Percentiles rank a stretch among this genome's conserved stretches.
Conservation (phyloP, 2,888 invertebrate genomes). For the Erannis defoliaria region DNA sequence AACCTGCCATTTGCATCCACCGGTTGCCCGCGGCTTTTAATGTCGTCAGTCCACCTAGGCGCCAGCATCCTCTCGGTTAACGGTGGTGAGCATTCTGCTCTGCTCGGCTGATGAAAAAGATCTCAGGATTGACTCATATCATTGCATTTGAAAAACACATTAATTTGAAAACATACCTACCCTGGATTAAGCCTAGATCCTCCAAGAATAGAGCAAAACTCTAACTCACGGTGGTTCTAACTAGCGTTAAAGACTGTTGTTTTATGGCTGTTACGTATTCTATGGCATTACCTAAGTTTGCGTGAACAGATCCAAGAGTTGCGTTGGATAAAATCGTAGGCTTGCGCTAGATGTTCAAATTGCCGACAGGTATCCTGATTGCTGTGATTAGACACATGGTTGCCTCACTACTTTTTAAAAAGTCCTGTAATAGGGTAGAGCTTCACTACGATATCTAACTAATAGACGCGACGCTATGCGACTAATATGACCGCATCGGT, state of each 20-base stretch:
- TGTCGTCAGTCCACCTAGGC: too few relatives aligned
- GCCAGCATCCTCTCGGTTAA: too few relatives aligned
- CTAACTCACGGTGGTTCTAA: background rate
- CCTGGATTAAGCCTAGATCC: too few relatives aligned
- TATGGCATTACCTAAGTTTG: slow-evolving; percentile 48
- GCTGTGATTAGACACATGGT: slow-evolving; percentile 52
- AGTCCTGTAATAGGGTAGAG: slow-evolving; percentile 10
- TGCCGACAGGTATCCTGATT: slow-evolving; percentile 59
- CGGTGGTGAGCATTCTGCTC: too few relatives aligned
- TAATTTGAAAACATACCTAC: background rate
- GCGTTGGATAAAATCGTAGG: slow-evolving; percentile 52
- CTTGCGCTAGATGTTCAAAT: slow-evolving; percentile 50
- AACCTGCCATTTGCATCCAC: too few relatives aligned
- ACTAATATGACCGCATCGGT: too few relatives aligned
- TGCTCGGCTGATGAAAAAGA: too few relatives aligned
- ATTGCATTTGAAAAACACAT: background rate
- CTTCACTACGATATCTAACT: background rate
- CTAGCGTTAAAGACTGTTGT: slow-evolving; percentile 8
- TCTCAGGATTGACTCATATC: background rate
- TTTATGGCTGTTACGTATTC: slow-evolving; percentile 9
- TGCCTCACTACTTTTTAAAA: slow-evolving; percentile 43
- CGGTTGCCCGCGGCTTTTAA: too few relatives aligned
- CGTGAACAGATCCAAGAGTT: slow-evolving; percentile 47
- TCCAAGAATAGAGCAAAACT: too few relatives aligned
- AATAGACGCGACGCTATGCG: background rate